These are phyloP conservation scores for Whitmania pigra DNA, from an alignment of 1,140 invertebrate species.

Conservation along the genomic window DNA sequence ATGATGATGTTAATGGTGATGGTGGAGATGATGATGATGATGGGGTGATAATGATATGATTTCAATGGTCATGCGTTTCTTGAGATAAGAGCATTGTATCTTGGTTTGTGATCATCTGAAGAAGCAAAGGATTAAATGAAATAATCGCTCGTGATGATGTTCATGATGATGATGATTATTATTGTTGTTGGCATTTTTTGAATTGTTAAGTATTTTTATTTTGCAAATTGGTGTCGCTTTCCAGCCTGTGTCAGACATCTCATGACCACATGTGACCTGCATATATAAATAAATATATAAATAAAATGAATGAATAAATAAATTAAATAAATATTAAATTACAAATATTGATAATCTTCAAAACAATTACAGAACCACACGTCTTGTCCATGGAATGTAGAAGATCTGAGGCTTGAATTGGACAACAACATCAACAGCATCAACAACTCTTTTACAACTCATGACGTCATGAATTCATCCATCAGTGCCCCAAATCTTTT, in stretches of 20 bases:
- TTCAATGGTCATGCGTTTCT: too few relatives aligned
- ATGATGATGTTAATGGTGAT: too few relatives aligned
- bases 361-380: background rate
- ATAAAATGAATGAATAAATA: background rate
- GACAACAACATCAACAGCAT: background rate
- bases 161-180: background rate
- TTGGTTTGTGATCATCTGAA: too few relatives aligned
- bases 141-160: too few relatives aligned
- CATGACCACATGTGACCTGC: too few relatives aligned
- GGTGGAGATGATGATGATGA: too few relatives aligned
- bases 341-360: background rate
- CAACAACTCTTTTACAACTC: background rate
- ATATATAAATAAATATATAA: background rate
- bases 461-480: too few relatives aligned
- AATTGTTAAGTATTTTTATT: conserved; percentile 2
- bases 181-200: background rate
- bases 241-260: background rate
- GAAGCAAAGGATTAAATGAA: too few relatives aligned
- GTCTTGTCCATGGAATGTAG: background rate
- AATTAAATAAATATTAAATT: background rate
- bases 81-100: too few relatives aligned
- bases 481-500: too few relatives aligned
- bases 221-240: background rate
- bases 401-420: conserved; percentile 7
- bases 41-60: too few relatives aligned